Percentiles rank a stretch among this genome's conserved stretches.
Evolutionary conservation across 2,888 invertebrate species (phyloP).

Genomic region (Hemistola chrysoprasaria): DNA sequence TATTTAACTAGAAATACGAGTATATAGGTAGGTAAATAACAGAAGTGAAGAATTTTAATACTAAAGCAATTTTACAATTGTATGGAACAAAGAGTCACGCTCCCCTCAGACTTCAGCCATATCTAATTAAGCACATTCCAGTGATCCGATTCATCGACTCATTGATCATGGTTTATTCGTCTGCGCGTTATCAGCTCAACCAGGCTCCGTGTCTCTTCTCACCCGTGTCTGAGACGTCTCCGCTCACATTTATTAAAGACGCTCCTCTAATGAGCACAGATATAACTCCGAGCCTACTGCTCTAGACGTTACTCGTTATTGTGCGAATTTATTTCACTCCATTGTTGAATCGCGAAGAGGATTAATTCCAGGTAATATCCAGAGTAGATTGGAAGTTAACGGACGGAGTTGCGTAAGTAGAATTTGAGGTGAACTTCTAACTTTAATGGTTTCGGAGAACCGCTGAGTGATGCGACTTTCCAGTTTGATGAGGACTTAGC

Average conservation of each 20-base stretch:
- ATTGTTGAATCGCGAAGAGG: constrained; percentile 24
- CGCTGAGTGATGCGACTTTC: constrained; percentile 11
- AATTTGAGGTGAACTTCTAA: constrained; percentile 14
- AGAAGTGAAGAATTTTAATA: no score
- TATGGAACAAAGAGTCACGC: no score
- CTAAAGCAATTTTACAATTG: no score
- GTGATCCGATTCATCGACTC: no score
- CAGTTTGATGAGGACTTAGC: no score
- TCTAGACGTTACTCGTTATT: constrained; percentile 17
- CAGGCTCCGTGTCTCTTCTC: no score
- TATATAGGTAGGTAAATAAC: no score
- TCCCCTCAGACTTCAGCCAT: no score
- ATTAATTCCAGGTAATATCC: constrained; percentile 18
- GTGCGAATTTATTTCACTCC: constrained; percentile 29
- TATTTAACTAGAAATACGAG: no score
- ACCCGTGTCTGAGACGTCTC: constrained; percentile 8
- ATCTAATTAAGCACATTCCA: no score
- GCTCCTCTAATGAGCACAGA: constrained; percentile 34
- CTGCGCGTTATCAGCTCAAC: no score
- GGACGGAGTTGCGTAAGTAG: constrained; percentile 4
- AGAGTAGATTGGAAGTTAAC: constrained; percentile 14
- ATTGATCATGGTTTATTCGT: no score
- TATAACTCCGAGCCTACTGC: constrained; percentile 18
- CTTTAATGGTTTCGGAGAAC: constrained; percentile 11
- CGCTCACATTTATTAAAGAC: constrained; percentile 34